Percentiles rank a stretch among this genome's conserved stretches.
Conservation (phyloP, 2,113 vertebrate genomes). For the Crotalus tigris region DNA sequence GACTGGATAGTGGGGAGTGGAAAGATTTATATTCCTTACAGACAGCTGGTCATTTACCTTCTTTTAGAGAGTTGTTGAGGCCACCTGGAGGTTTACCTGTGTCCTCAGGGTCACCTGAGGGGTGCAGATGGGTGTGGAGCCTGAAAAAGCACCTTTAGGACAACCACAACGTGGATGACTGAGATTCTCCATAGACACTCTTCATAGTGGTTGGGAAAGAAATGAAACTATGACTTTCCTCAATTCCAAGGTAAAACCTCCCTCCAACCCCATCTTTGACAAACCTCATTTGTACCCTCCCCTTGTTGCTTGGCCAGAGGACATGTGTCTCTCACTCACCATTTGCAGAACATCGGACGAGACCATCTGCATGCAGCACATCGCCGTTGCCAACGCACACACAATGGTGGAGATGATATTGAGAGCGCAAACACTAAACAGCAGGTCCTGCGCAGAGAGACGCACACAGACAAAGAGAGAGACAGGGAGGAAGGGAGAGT, state of each 20-base stretch:
- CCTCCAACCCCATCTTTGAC: background rate
- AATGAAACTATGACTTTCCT: background rate
- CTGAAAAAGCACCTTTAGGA: too few relatives aligned
- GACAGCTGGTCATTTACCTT: too few relatives aligned
- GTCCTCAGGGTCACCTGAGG: too few relatives aligned
- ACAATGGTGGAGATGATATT: slow-evolving; percentile 98
- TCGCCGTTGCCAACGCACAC: slow-evolving; percentile 94
- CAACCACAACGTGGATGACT: too few relatives aligned
- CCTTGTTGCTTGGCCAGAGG: background rate
- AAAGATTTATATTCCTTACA: too few relatives aligned
- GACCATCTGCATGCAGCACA: slow-evolving; percentile 99
- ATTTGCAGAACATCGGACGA: slow-evolving; percentile 95
- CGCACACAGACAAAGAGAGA: too few relatives aligned
- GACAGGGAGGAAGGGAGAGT: background rate
- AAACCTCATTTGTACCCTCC: background rate
- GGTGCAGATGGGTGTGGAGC: too few relatives aligned
- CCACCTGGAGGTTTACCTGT: too few relatives aligned
- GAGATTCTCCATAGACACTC: background rate
- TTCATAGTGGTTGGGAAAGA: background rate
- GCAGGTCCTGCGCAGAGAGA: slow-evolving; percentile 79
- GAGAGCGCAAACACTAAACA: slow-evolving; percentile 96
- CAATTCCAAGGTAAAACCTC: background rate
- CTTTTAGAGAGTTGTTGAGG: too few relatives aligned
- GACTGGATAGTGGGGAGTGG: too few relatives aligned
- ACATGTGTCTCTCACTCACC: slow-evolving; percentile 75